A percentile compares a stretch with the other conserved stretches of the same genome.
Conservation (phyloP, 1,140 invertebrate genomes). For the Cryptotermes secundus region DNA sequence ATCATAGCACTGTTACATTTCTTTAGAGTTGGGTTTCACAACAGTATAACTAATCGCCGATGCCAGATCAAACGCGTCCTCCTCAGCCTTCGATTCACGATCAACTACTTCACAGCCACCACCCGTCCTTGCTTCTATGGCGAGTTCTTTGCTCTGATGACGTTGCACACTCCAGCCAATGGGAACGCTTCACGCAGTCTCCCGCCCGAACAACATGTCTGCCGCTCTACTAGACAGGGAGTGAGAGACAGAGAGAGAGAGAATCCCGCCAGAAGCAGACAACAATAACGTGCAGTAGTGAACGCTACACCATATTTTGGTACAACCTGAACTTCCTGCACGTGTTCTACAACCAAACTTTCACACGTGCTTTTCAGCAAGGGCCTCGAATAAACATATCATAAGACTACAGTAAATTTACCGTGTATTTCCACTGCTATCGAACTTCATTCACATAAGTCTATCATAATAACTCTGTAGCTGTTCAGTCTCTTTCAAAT, state of each 20-base stretch:
- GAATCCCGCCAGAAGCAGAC: not conserved
- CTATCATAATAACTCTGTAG: too few relatives aligned
- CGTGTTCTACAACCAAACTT: not conserved
- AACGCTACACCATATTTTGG: not conserved
- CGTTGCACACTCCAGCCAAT: not conserved
- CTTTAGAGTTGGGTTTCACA: too few relatives aligned
- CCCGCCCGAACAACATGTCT: slow-evolving; percentile 8
- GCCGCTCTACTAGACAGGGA: not conserved
- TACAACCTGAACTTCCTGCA: not conserved
- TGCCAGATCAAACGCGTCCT: not conserved
- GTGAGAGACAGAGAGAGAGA: not conserved
- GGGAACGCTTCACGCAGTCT: not conserved
- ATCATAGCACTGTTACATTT: too few relatives aligned
- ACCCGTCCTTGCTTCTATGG: not conserved
- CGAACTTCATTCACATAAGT: too few relatives aligned
- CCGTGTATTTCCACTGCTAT: too few relatives aligned
- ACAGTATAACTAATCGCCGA: not conserved
- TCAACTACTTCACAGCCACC: not conserved
- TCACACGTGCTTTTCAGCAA: too few relatives aligned
- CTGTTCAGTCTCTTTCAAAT: too few relatives aligned
- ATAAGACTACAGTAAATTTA: too few relatives aligned
- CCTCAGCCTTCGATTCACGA: not conserved
- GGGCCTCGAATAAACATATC: too few relatives aligned
- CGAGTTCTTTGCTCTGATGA: slow-evolving; percentile 18
- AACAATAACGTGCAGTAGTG: not conserved